Percentiles rank a stretch among this genome's conserved stretches.
Evolutionary conservation across 2,113 vertebrate genomes (phyloP).

Genomic region (Nothoprocta perdicaria): DNA sequence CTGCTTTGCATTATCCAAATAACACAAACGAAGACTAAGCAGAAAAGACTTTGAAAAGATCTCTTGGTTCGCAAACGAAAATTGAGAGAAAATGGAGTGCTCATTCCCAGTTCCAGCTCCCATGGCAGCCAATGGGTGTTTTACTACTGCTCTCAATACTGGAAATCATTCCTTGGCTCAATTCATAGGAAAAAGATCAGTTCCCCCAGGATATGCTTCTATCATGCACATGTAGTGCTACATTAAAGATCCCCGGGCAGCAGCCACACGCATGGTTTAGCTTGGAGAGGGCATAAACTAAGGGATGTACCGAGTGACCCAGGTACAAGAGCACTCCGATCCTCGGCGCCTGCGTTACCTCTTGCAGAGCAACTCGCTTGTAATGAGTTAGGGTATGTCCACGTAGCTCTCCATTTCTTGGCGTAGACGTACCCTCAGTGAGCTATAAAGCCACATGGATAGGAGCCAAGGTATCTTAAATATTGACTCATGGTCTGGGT

Average conservation of each 20-base stretch:
- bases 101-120: conserved; percentile 31
- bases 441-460: background rate
- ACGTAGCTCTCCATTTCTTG: background rate
- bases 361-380: background rate
- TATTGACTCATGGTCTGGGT: conserved; percentile 64
- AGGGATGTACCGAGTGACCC: rapidly evolving
- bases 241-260: background rate
- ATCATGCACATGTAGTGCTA: background rate
- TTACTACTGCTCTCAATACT: conserved; percentile 42
- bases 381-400: background rate
- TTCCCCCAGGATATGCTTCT: background rate
- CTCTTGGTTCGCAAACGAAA: conserved; percentile 49
- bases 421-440: background rate
- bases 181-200: background rate
- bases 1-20: conserved; percentile 35
- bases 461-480: conserved; percentile 62
- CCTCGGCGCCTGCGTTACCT: rapidly evolving
- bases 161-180: conserved; percentile 17
- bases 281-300: no score
- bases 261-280: rapidly evolving
- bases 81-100: background rate
- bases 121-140: conserved; percentile 47
- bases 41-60: conserved; percentile 52
- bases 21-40: conserved; percentile 39
- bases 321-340: rapidly evolving